phyloP scores from a whole-genome alignment of 2,113 vertebrate genomes.

The Cacatua alba region DNA sequence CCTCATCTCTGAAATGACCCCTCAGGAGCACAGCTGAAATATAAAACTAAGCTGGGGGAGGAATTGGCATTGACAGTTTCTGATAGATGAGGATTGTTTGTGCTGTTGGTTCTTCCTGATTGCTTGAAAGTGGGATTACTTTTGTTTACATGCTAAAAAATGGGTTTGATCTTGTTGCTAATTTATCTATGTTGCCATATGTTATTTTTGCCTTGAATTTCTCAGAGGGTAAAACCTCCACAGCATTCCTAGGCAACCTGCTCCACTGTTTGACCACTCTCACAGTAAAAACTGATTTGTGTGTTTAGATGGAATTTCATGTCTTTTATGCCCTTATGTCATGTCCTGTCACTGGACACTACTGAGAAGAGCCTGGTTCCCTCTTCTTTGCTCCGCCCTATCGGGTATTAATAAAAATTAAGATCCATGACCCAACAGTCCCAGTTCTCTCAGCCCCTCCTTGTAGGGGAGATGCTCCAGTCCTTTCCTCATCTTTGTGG shows the following conservation, averaged over 20 bases:
- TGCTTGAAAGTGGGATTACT: neutral
- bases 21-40: neutral
- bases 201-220: neutral
- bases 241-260: neutral
- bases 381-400: neutral
- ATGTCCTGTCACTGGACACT: neutral
- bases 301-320: neutral
- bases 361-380: neutral
- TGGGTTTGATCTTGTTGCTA: neutral
- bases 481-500: neutral
- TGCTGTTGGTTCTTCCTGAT: neutral
- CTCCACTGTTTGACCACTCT: neutral
- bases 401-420: neutral
- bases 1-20: neutral
- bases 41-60: neutral
- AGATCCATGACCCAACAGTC: fast-evolving
- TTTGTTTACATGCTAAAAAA: neutral
- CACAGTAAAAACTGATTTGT: neutral
- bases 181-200: neutral
- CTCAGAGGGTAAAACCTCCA: neutral
- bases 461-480: neutral
- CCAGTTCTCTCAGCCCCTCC: neutral
- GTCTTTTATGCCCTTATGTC: neutral
- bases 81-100: neutral
- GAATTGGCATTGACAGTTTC: neutral